These are phyloP conservation scores for Jacana jacana DNA, from an alignment of 2,113 vertebrate genomes.

Conservation along the genomic window DNA sequence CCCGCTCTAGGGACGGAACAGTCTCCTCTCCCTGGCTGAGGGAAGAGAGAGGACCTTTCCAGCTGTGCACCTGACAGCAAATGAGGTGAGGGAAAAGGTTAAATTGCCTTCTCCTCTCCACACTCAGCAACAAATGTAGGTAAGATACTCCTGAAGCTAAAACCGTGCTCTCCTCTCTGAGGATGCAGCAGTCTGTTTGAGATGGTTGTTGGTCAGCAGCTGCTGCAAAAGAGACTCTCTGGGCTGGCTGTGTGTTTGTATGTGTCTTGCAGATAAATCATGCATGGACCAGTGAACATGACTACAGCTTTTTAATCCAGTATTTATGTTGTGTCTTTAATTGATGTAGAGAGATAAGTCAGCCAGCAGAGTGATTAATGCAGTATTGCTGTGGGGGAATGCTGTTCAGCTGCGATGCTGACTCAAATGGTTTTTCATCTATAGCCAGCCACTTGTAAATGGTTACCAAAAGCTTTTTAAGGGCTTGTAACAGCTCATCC, in stretches of 20 bases:
- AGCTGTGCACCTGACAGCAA: not conserved
- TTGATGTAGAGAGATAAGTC: constrained; percentile 2
- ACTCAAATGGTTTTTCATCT: not conserved
- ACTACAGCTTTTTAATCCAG: constrained; percentile 39
- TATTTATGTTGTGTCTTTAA: constrained; percentile 49
- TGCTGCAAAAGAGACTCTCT: not conserved
- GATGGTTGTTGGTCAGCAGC: rapidly evolving
- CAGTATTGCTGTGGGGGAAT: not conserved
- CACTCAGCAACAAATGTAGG: not conserved
- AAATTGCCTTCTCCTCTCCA: not conserved
- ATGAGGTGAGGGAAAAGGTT: not conserved
- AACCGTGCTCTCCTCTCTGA: not conserved
- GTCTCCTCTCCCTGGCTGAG: not conserved
- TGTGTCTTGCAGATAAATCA: constrained; percentile 30
- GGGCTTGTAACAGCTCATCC: not conserved
- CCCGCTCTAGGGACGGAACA: not conserved
- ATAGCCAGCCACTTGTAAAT: not conserved
- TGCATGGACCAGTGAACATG: not conserved
- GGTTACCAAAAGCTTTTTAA: not conserved
- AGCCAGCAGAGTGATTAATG: constrained; percentile 44
- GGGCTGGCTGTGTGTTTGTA: not conserved
- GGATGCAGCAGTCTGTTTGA: not conserved
- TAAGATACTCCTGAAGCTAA: not conserved
- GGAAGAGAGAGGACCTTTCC: not conserved
- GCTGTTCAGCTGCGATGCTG: not conserved